Base-by-base conservation (phyloP, 2,797 vertebrate species). In the Artibeus lituratus region DNA sequence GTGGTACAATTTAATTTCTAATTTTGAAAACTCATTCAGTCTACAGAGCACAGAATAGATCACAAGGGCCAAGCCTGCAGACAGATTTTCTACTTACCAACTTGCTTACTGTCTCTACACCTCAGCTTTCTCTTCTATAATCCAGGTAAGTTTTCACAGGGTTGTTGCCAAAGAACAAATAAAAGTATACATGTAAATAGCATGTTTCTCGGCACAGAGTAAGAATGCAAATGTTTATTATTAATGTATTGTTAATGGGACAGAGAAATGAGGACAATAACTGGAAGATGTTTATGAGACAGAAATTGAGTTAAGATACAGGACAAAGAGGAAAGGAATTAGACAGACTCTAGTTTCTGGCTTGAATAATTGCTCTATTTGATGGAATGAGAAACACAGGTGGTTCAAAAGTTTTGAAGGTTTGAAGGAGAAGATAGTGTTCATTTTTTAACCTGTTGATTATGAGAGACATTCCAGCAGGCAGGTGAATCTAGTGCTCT, bases 11-110 rank as follows among this genome's bases (percentile, higher is more conserved):
- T 88, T 19, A n/a, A 57, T 57, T 97, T 49, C 76, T 19, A n/a
- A 57, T 57, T 97, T 49, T 81, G 37, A 93, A 93, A 95, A 94
- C 22, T 80, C 77, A 65, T 39, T 95, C 55, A 49, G 5, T 57
- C 8, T 77, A 21, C 26, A 65, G 37, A 51, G 22, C 42, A 92
- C 19, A 90, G 69, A 83, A 90, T 0, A 65, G 44, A 67, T 1
- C 87, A 39, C 44, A 70, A 93, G 19, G 22, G n/a, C 4, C 59
- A 65, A 53, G 55, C 77, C 2, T 55, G 14, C 24, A 74, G 37
- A 73, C 10, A 84, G 21, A 78, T 51, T 96, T 91, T 67, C 69
- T 73, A 95, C 16, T 57, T 65, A 69, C 26, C 82, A 90, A 87
- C 24, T 21, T 93, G 53, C 32, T 91, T 83, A 42, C 42, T 95